Conservation (phyloP, 1,140 invertebrate genomes). For the Drosophila pallidifrons region DNA sequence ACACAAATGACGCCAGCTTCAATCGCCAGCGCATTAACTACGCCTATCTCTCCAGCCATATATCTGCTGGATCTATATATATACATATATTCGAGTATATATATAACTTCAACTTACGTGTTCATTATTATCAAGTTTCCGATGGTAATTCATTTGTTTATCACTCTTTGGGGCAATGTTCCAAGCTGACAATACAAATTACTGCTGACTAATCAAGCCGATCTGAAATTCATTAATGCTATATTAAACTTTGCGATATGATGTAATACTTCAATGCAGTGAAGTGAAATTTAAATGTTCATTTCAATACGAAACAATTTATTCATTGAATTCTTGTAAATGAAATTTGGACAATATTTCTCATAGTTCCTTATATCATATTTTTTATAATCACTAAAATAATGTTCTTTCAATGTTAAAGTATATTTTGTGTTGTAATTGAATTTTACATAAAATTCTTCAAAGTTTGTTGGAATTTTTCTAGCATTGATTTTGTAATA, state of each 20-base stretch:
- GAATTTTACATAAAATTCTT: no score
- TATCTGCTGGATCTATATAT: not conserved
- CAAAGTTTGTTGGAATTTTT: no score
- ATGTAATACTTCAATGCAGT: not conserved
- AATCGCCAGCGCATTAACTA: not conserved
- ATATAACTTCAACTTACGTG: not conserved
- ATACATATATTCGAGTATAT: not conserved
- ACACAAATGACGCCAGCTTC: slow-evolving; percentile 2
- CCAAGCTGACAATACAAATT: not conserved
- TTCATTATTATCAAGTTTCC: not conserved
- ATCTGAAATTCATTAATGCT: not conserved
- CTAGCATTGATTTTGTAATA: no score
- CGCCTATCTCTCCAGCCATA: not conserved
- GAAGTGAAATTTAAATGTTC: no score
- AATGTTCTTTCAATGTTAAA: no score
- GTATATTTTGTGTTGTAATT: no score
- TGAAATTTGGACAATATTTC: no score
- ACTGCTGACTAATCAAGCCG: not conserved
- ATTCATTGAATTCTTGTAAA: no score
- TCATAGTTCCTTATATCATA: no score
- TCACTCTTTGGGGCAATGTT: not conserved
- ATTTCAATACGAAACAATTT: no score
- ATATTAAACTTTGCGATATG: not conserved
- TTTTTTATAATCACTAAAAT: no score
- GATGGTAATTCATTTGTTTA: not conserved